Conservation (phyloP, 2,888 invertebrate species). For the Orthonychiurus folsomi region DNA sequence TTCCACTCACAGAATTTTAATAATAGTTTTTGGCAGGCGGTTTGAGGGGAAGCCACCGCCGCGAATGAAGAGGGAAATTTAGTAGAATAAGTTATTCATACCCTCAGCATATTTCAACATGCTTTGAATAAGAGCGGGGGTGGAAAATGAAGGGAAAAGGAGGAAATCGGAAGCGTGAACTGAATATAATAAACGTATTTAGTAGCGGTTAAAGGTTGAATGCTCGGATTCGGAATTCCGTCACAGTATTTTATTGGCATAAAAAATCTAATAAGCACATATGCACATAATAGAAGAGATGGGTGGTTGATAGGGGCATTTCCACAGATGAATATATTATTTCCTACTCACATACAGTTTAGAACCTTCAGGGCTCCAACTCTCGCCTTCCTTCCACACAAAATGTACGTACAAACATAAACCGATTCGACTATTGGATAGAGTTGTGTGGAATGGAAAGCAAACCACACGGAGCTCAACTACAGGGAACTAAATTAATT, state of each 20-base stretch:
- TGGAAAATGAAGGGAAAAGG: background rate
- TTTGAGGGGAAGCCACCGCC: background rate
- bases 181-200: constrained; percentile 1
- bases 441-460: background rate
- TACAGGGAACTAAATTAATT: background rate
- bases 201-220: background rate
- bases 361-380: background rate
- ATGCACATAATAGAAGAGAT: background rate
- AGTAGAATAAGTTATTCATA: background rate
- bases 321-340: background rate
- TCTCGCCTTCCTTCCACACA: background rate
- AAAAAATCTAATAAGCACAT: background rate
- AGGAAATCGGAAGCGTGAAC: background rate
- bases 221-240: background rate
- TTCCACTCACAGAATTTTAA: too few species aligned
- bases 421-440: background rate
- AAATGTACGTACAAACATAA: background rate
- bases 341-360: background rate
- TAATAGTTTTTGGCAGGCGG: too few species aligned
- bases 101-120: too few species aligned
- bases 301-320: background rate
- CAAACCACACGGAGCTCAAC: background rate
- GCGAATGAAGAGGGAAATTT: background rate
- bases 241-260: constrained; percentile 1
- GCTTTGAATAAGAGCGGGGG: background rate